Evolutionary conservation across 2,113 vertebrate species (phyloP).

Genomic region (Mesembrinibis cayennensis): DNA sequence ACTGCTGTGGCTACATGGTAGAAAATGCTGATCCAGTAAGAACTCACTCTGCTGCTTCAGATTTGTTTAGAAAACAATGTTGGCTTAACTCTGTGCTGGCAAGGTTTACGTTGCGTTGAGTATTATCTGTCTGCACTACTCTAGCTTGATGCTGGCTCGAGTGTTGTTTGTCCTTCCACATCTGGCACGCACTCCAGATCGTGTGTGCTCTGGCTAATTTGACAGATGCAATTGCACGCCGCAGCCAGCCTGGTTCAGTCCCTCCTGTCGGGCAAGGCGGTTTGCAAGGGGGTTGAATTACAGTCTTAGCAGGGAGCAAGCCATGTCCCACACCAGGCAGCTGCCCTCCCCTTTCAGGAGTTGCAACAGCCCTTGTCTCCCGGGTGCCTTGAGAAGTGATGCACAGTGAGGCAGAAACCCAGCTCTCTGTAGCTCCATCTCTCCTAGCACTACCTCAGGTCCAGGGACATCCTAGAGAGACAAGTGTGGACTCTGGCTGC

Average conservation of each 20-base stretch:
- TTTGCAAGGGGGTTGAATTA: conserved; percentile 17
- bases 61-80: conserved; percentile 60
- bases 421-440: not conserved
- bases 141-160: not conserved
- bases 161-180: conserved; percentile 42
- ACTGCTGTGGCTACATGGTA: not conserved
- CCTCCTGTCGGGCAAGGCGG: not conserved
- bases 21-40: conserved; percentile 49
- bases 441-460: not conserved
- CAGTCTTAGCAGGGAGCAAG: not conserved
- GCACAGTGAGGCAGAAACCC: accelerated
- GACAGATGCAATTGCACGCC: not conserved
- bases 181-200: not conserved
- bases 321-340: not conserved
- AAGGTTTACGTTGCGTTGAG: not conserved
- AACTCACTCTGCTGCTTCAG: conserved; percentile 29
- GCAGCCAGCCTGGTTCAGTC: not conserved
- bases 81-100: conserved; percentile 55
- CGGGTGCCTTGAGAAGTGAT: not conserved
- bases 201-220: not conserved
- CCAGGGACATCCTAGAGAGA: not conserved
- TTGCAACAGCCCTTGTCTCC: not conserved
- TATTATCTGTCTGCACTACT: conserved; percentile 39
- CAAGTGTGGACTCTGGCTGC: not conserved
- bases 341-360: not conserved